Evolutionary conservation across 2,797 vertebrate genomes (phyloP).

Genomic region (Poecile montanus): DNA sequence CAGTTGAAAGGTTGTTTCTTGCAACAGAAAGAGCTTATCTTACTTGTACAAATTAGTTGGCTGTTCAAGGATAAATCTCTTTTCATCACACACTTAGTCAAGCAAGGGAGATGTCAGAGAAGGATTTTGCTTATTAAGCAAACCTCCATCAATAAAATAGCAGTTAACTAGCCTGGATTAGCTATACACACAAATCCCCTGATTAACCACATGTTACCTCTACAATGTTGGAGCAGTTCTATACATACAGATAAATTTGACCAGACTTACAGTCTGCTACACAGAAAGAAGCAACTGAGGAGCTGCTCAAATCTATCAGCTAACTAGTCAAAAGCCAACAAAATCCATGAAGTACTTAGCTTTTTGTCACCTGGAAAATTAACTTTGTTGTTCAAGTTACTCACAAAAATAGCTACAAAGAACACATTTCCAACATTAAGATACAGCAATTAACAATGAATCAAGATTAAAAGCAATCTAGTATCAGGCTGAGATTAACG

Average conservation of each 20-base stretch:
- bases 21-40: neutral
- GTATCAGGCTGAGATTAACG: neutral
- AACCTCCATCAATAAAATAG: neutral
- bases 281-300: neutral
- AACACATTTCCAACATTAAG: neutral
- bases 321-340: neutral
- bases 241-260: neutral
- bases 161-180: neutral
- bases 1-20: neutral
- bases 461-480: neutral
- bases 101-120: constrained; percentile 2
- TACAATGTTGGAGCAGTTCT: neutral
- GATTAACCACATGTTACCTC: neutral
- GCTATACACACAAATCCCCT: neutral
- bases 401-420: neutral
- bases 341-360: neutral
- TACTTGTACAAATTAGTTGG: neutral
- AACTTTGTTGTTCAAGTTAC: neutral
- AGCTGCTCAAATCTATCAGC: neutral
- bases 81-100: neutral
- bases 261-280: neutral
- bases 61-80: neutral
- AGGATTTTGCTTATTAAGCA: neutral
- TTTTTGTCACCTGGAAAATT: neutral
- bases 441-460: neutral